phyloP scores from a whole-genome alignment of 2,113 vertebrate species.

The Toxotes chatareus region DNA sequence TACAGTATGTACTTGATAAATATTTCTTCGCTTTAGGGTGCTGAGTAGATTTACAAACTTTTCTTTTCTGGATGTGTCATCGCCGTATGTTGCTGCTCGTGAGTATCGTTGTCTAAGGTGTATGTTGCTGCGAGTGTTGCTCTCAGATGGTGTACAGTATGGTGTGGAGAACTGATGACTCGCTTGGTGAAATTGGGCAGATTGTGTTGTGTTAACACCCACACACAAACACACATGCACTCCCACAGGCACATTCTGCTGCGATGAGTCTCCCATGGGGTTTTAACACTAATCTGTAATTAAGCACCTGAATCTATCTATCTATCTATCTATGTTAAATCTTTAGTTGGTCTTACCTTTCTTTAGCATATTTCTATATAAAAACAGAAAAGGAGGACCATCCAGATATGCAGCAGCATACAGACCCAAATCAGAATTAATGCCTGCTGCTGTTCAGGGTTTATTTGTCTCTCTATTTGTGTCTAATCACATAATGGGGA shows the following conservation, averaged over 20 bases:
- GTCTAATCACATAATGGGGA: conserved; percentile 59
- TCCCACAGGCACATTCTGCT: conserved; percentile 50
- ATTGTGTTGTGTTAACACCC: conserved; percentile 63
- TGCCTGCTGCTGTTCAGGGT: conserved; percentile 35
- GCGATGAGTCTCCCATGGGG: background rate
- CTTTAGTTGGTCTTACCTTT: background rate
- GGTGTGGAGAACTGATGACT: conserved; percentile 60
- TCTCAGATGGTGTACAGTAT: conserved; percentile 64
- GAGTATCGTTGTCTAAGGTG: background rate
- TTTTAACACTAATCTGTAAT: background rate
- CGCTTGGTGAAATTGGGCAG: conserved; percentile 50
- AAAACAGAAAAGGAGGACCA: background rate
- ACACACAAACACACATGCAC: conserved; percentile 43
- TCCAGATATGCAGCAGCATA: conserved; percentile 33
- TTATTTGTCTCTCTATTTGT: conserved; percentile 43
- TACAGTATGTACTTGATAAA: background rate
- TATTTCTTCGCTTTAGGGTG: background rate
- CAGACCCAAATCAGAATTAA: conserved; percentile 29
- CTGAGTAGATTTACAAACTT: background rate
- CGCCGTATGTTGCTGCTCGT: background rate
- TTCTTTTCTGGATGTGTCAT: background rate
- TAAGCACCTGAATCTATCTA: background rate
- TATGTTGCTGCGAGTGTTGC: background rate
- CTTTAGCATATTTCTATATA: background rate
- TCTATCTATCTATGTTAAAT: background rate